A percentile compares a stretch with the other conserved stretches of the same genome.
phyloP scores from a whole-genome alignment of 2,797 vertebrate genomes.

The Clarias laeviceps region DNA sequence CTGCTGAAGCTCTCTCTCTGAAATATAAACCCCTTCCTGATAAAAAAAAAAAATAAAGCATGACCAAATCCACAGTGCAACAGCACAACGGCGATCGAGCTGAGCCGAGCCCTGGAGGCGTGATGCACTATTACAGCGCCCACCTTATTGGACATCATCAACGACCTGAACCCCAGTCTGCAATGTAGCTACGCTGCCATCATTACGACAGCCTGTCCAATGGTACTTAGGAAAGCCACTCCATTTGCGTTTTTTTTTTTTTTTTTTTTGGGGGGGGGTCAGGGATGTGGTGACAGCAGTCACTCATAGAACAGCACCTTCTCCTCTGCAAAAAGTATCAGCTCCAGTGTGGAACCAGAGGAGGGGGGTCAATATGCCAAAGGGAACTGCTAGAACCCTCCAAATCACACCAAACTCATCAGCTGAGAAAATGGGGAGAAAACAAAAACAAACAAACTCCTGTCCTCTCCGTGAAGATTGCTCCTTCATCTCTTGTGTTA shows the following conservation, averaged over 20 bases:
- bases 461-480: constrained; percentile 34
- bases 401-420: constrained; percentile 69
- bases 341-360: constrained; percentile 74
- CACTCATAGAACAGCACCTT: constrained; percentile 18
- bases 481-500: constrained; percentile 28
- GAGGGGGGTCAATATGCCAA: constrained; percentile 83
- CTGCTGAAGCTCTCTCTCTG: constrained; percentile 79
- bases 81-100: constrained; percentile 59
- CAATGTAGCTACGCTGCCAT: constrained; percentile 42
- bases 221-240: constrained; percentile 24
- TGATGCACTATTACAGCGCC: constrained; percentile 32
- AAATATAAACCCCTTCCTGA: constrained; percentile 57
- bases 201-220: constrained; percentile 21
- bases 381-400: constrained; percentile 81
- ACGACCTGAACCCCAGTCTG: constrained; percentile 27
- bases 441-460: neutral
- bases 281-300: constrained; percentile 14
- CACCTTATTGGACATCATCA: constrained; percentile 41
- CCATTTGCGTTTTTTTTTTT: neutral
- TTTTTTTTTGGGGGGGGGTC: neutral
- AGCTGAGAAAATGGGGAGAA: constrained; percentile 12
- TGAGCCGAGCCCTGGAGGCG: constrained; percentile 32
- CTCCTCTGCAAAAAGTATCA: constrained; percentile 35
- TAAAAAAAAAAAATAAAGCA: constrained; percentile 65
- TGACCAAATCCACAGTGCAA: constrained; percentile 72